Evolutionary conservation across 2,797 vertebrate genomes (phyloP), one percentile per base, ranked within the genome.

Genomic region (Hyperoplus lanceolatus): DNA sequence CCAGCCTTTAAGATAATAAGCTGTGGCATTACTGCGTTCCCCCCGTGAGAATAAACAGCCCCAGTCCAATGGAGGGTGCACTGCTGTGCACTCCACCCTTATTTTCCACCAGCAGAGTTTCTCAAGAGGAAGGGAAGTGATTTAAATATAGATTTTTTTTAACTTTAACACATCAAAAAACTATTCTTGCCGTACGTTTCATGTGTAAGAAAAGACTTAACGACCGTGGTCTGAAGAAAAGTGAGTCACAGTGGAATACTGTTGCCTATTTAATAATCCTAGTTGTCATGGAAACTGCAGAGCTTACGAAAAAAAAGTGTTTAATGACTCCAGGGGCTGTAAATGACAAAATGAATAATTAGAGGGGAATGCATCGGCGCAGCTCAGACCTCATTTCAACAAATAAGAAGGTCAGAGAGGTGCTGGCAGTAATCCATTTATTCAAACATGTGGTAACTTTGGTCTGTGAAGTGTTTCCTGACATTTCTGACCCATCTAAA

Each of bases 261-360:
- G 80, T 76, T 87, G 73, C 75, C 78, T 85, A 68, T 87, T 90
- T 80, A 89, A 75, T 83, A 75, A 87, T 70, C 9, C 60, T 53
- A 51, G 93, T 93, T n/a, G 89, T 88, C 92, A 94, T 93, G 90
- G 94, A 89, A 94, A 94, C 93, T 88, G 92, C 73, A 75, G 87
- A 60, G 69, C 87, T 63, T 80, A 87, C 59, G 18, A 84, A 64
- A 92, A 90, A 64, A 92, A 90, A 81, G 80, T 85, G 77, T 87
- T 85, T 84, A 86, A 87, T 76, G 81, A 80, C 69, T 77, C 66
- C 57, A 57, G 60, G 70, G 73, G 73, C 68, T 73, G 57, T 82
- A 51, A 38, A 66, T 81, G 80, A 81, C 84, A 69, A 88, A 85
- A 86, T 87, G 57, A 85, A 80, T 81, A 83, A 78, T 71, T 63